Percentiles rank a stretch among this genome's conserved stretches.
These are phyloP conservation scores for Oegoconia quadripuncta DNA, from an alignment of 2,888 invertebrate genomes.

Conservation along the genomic window DNA sequence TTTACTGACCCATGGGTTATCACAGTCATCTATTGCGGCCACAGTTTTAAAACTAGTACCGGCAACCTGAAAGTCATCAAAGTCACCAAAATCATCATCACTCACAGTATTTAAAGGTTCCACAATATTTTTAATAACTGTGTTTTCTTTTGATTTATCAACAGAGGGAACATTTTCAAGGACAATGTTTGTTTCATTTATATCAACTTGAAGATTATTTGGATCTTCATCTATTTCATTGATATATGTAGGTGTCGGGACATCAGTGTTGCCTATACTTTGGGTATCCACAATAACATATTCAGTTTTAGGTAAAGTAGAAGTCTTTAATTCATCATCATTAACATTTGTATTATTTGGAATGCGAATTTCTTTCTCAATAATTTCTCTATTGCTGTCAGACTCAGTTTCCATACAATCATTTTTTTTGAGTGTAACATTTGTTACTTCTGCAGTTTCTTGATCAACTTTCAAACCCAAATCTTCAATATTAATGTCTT, in stretches of 20 bases:
- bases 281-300: constrained; percentile 1
- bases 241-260: constrained; percentile 3
- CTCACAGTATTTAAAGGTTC: not conserved
- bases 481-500: constrained; percentile 54
- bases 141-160: not conserved
- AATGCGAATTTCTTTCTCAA: constrained; percentile 1
- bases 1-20: constrained; percentile 60
- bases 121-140: not conserved
- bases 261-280: constrained; percentile 11
- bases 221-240: constrained; percentile 21
- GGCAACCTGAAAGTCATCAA: constrained; percentile 73
- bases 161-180: not conserved
- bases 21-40: constrained; percentile 35
- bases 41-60: constrained; percentile 29
- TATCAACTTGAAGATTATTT: constrained; percentile 2
- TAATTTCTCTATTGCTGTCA: constrained; percentile 3
- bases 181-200: not conserved
- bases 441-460: constrained; percentile 23
- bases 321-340: constrained; percentile 5
- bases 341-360: constrained; percentile 4
- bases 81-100: constrained; percentile 73
- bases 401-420: not conserved
- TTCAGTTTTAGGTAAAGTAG: constrained; percentile 1
- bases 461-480: constrained; percentile 52
- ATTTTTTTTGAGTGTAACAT: constrained; percentile 4